A percentile compares a stretch with the other conserved stretches of the same genome.
Conservation (phyloP, 2,797 vertebrate genomes). For the Sebastes trivittatus region DNA sequence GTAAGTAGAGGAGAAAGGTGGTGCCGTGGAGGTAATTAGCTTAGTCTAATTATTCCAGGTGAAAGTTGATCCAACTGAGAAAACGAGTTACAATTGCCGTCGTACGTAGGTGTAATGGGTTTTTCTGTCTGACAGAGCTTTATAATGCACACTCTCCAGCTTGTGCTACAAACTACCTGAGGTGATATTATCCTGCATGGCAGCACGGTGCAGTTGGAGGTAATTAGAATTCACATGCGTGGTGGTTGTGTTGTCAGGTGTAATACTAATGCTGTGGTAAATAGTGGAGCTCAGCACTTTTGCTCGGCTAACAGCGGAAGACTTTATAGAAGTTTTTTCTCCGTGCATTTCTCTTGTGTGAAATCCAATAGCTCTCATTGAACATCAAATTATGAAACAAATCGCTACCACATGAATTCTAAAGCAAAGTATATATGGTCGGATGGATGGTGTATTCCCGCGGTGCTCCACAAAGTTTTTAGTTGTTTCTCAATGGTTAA, state of each 20-base stretch:
- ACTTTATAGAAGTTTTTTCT: background rate
- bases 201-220: background rate
- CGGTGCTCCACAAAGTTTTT: background rate
- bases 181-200: slow-evolving; percentile 1
- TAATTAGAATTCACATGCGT: slow-evolving; percentile 44
- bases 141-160: background rate
- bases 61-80: slow-evolving; percentile 44
- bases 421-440: background rate
- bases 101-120: slow-evolving; percentile 50
- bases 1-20: background rate
- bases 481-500: background rate
- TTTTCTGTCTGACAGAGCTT: slow-evolving; percentile 25
- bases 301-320: background rate
- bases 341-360: background rate
- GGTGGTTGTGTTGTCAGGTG: slow-evolving; percentile 28
- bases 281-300: slow-evolving; percentile 30
- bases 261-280: background rate
- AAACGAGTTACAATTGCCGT: slow-evolving; percentile 35
- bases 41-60: slow-evolving; percentile 25
- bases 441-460: background rate
- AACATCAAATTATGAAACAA: background rate
- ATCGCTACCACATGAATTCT: background rate
- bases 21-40: slow-evolving; percentile 32
- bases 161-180: slow-evolving; percentile 11
- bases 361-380: background rate